Evolutionary conservation across 1,140 invertebrate genomes (phyloP), one percentile per base, ranked within the genome.

Genomic region (Branchinecta lindahli): DNA sequence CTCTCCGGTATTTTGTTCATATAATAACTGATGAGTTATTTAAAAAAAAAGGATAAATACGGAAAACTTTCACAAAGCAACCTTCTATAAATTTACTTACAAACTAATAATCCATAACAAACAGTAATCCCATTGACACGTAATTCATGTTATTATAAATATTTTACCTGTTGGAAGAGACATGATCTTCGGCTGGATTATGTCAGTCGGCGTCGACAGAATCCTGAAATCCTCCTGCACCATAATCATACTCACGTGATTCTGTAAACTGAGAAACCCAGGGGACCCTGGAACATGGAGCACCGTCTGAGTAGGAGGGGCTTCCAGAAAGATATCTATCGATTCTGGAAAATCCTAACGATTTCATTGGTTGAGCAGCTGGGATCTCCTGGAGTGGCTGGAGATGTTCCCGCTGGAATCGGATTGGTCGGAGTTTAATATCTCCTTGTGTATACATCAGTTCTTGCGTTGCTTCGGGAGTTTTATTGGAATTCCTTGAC

Each of bases 401-500:
- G 33, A 33, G 33, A 33, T 33, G 33, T 33, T 33, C 33, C 33
- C 33, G 5, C 52, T 61, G 52, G 18, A 61, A 61, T 61, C 52
- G 12, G 52, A 61, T 61, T 61, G 52, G 52, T 61, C 6, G 52
- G 18, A 61, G 52, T 61, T 61, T 61, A 61, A 61, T 61, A 61
- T 61, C 52, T 61, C 18, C 52, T 61, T 61, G 52, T 61, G 52
- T 61, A 61, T 20, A 61, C 52, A 61, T 61, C 52, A 61, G 52
- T 61, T 61, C 52, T 61, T 61, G 18, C 52, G 52, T 61, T 61
- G 12, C 52, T 61, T 20, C 18, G 18, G 52, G 52, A 61, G 52
- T 61, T 61, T 61, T 61, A 61, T 61, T 61, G 52, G 52, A 61
- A 61, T 61, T 61, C 52, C 18, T 61, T 12, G 52, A 61, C 52